These are phyloP conservation scores for Oscheius onirici DNA, from an alignment of 2,888 invertebrate genomes.

Conservation along the genomic window DNA sequence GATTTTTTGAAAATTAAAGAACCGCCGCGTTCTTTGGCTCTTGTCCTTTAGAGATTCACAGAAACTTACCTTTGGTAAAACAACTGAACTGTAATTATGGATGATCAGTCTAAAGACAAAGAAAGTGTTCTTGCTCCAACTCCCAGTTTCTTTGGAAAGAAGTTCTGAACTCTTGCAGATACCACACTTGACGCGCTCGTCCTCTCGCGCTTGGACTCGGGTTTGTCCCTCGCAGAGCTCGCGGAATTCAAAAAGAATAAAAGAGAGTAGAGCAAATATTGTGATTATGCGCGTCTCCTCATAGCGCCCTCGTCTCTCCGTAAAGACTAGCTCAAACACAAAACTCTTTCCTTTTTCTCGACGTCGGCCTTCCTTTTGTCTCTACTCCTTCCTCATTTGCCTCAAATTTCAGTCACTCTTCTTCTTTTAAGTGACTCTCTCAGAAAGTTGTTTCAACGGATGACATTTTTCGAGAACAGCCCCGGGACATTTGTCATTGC, in stretches of 20 bases:
- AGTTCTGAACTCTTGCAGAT: too few species aligned
- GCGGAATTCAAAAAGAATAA: constrained; percentile 29
- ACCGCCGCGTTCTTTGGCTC: not conserved
- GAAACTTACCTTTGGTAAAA: too few species aligned
- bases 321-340: constrained; percentile 32
- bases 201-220: not conserved
- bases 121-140: too few species aligned
- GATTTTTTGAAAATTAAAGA: not conserved
- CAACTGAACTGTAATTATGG: too few species aligned
- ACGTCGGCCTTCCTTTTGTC: constrained; percentile 6
- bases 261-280: constrained; percentile 30
- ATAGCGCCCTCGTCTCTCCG: constrained; percentile 17
- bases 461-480: too few species aligned
- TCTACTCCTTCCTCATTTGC: not conserved
- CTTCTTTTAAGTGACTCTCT: not conserved
- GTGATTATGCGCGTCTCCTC: constrained; percentile 33
- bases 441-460: not conserved
- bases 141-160: too few species aligned
- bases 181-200: not conserved
- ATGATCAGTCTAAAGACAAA: too few species aligned
- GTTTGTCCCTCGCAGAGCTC: not conserved
- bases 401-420: constrained; percentile 1
- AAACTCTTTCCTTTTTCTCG: constrained; percentile 5
- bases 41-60: not conserved
- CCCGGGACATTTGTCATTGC: too few species aligned